Percentiles rank a stretch among this genome's conserved stretches.
phyloP scores from a whole-genome alignment of 2,113 vertebrate genomes.

The Rissa tridactyla region DNA sequence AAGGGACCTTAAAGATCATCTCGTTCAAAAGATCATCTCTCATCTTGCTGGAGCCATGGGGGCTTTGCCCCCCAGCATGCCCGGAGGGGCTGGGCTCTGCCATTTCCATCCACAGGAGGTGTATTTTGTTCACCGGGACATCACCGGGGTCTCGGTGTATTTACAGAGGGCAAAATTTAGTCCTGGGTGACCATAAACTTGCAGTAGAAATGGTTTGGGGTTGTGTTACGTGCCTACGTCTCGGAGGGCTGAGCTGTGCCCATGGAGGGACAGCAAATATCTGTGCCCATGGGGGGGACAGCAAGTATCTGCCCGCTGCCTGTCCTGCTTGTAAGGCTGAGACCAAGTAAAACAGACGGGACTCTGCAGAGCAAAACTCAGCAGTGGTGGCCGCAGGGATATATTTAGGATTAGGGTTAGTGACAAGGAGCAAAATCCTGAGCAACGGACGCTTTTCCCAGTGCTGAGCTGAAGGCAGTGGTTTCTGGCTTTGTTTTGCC shows the following conservation, averaged over 20 bases:
- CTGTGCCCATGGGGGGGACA: background rate
- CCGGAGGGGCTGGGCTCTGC: background rate
- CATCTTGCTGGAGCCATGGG: background rate
- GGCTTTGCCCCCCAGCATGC: background rate
- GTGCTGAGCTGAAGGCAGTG: background rate
- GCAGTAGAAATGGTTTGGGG: background rate
- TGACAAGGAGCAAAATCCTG: background rate
- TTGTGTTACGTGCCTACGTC: background rate
- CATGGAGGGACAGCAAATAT: background rate
- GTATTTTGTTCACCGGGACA: background rate
- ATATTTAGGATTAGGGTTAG: background rate
- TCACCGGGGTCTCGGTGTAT: background rate
- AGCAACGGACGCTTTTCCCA: background rate
- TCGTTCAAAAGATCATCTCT: background rate
- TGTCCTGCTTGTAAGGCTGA: background rate
- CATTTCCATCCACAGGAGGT: background rate
- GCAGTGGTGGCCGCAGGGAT: background rate
- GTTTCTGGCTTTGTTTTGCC: background rate
- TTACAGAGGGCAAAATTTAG: background rate
- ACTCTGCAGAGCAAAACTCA: background rate
- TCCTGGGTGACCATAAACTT: background rate
- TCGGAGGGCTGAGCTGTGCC: background rate
- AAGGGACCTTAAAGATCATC: background rate
- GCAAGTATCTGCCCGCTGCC: background rate
- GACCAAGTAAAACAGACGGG: background rate